Conservation (phyloP, 2,797 vertebrate genomes). For the Pelobates cultripes region DNA sequence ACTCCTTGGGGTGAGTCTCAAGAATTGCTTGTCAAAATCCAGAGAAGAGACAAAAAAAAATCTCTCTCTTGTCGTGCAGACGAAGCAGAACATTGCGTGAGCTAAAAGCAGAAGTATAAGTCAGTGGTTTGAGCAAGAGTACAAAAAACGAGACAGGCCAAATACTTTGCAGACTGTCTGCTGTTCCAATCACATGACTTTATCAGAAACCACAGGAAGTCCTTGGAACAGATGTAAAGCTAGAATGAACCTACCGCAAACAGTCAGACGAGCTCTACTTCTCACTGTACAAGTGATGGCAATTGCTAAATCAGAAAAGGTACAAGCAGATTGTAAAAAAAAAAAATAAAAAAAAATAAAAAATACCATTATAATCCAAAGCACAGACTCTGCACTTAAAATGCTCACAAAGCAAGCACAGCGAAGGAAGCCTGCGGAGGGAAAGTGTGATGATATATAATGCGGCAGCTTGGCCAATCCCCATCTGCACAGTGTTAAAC, state of each 20-base stretch:
- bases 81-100: constrained; percentile 45
- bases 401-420: no score
- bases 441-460: background rate
- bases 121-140: constrained; percentile 59
- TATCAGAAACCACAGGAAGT: constrained; percentile 75
- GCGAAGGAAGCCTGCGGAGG: no score
- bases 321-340: background rate
- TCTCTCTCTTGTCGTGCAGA: constrained; percentile 56
- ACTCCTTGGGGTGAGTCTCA: no score
- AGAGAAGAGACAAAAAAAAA: background rate
- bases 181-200: constrained; percentile 64
- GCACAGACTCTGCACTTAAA: background rate
- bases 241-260: constrained; percentile 58
- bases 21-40: constrained; percentile 4
- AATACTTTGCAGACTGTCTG: constrained; percentile 66
- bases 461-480: background rate
- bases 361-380: constrained; percentile 20
- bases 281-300: background rate
- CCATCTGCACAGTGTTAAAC: background rate
- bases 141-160: constrained; percentile 60
- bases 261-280: constrained; percentile 51
- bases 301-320: background rate
- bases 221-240: constrained; percentile 66
- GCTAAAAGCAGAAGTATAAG: constrained; percentile 69
- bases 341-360: background rate